phyloP scores from a whole-genome alignment of 2,113 vertebrate species.

The Gulo gulo region DNA sequence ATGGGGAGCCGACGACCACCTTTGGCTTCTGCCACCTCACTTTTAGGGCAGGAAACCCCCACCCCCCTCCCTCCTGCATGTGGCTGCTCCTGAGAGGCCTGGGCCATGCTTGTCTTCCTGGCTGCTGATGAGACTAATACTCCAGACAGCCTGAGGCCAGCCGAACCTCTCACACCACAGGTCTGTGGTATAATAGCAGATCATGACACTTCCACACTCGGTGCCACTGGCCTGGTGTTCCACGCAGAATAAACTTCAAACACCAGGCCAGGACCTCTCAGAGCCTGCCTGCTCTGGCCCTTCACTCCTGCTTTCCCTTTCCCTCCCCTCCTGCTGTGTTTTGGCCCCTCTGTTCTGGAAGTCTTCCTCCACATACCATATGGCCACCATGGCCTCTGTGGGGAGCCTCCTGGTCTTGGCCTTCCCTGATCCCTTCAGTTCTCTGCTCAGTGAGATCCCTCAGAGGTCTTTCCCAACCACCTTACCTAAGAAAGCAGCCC shows the following conservation, averaged over 20 bases:
- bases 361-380: neutral
- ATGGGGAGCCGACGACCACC: neutral
- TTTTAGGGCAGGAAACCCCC: neutral
- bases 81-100: neutral
- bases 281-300: neutral
- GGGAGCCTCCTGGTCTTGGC: neutral
- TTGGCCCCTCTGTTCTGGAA: neutral
- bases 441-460: neutral
- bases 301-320: neutral
- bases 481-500: neutral
- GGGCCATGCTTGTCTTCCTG: no score
- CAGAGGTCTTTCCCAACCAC: neutral
- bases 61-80: neutral
- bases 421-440: neutral
- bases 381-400: neutral
- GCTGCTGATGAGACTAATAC: no score
- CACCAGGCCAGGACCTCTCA: neutral
- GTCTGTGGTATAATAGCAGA: neutral
- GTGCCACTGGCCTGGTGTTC: neutral
- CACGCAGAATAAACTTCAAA: neutral
- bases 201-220: neutral
- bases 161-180: fast-evolving
- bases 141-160: neutral
- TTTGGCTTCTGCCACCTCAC: neutral
- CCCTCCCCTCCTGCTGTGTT: neutral